A percentile compares a stretch with the other conserved stretches of the same genome.
phyloP scores from a whole-genome alignment of 2,797 vertebrate species.

The Eptatretus atami region DNA sequence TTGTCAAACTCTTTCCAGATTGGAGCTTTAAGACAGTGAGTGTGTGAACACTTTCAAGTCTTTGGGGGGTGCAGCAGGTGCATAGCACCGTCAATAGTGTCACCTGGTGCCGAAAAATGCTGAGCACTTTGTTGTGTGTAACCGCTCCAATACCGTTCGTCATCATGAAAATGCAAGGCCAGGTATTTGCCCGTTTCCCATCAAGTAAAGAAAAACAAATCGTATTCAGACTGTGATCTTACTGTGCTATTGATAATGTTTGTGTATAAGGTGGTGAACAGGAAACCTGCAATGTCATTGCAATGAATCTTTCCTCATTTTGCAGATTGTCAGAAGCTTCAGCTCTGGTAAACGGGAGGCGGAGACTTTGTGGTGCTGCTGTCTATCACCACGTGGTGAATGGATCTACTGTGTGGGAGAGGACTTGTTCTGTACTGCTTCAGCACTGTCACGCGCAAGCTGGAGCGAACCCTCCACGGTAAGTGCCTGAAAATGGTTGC shows the following conservation, averaged over 20 bases:
- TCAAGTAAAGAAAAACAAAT: too few relatives aligned
- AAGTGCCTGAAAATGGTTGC: constrained; percentile 11
- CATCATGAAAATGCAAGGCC: constrained; percentile 99
- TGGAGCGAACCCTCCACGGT: constrained; percentile 95
- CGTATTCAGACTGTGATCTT: too few relatives aligned
- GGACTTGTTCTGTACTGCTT: constrained; percentile 95
- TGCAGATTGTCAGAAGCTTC: constrained; percentile 88
- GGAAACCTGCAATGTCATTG: too few relatives aligned
- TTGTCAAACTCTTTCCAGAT: constrained; percentile 17
- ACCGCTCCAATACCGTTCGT: constrained; percentile 90
- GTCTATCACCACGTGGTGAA: constrained; percentile 72
- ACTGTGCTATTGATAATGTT: too few relatives aligned
- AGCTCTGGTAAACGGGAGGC: constrained; percentile 98
- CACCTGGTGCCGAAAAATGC: constrained; percentile 77
- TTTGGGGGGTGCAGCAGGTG: constrained; percentile 64
- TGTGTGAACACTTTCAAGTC: constrained; percentile 84
- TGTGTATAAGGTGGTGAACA: too few relatives aligned
- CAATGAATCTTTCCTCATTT: constrained; percentile 2
- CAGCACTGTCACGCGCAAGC: constrained; percentile 83
- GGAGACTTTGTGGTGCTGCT: constrained; percentile 86
- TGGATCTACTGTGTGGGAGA: constrained; percentile 99
- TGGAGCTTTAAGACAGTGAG: constrained; percentile 93
- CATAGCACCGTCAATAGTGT: constrained; percentile 88
- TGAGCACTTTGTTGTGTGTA: constrained; percentile 91
- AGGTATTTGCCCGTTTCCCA: constrained; percentile 19